Evolutionary conservation across 2,888 invertebrate genomes (phyloP).

Genomic region (Ophion obscuratus): DNA sequence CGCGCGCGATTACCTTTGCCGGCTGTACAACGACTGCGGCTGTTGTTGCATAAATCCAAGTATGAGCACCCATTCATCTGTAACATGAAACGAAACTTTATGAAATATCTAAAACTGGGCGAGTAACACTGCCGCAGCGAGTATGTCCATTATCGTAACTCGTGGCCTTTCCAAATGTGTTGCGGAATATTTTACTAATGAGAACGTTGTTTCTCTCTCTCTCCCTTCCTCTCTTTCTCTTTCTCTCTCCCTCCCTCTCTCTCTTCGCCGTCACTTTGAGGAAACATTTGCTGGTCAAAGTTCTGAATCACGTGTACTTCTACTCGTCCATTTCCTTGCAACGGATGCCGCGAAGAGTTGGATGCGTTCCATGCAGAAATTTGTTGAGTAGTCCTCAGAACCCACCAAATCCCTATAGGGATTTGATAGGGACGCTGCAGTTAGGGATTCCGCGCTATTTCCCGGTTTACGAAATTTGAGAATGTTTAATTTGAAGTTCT

Average conservation of each 20-base stretch:
- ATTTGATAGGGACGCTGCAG: too few relatives aligned
- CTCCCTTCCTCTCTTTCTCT: not conserved
- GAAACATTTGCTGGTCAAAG: slow-evolving; percentile 40
- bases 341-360: slow-evolving; percentile 26
- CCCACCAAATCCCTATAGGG: too few relatives aligned
- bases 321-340: slow-evolving; percentile 37
- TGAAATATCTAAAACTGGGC: slow-evolving; percentile 42
- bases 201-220: slow-evolving; percentile 23
- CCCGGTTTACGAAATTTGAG: too few relatives aligned
- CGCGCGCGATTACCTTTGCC: not conserved
- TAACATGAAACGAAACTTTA: slow-evolving; percentile 60
- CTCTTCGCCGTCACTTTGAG: slow-evolving; percentile 10
- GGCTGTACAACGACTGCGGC: not conserved
- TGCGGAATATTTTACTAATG: slow-evolving; percentile 57
- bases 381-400: too few relatives aligned
- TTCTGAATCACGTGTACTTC: slow-evolving; percentile 29
- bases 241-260: slow-evolving; percentile 1
- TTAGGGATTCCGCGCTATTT: too few relatives aligned
- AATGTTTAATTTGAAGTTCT: too few relatives aligned
- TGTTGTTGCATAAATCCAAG: not conserved
- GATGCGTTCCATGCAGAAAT: not conserved
- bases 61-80: slow-evolving; percentile 33
- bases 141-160: slow-evolving; percentile 57
- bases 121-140: not conserved
- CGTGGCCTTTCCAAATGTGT: slow-evolving; percentile 36